Evolutionary conservation across 1,140 invertebrate genomes (phyloP), one percentile per base, ranked within the genome.

Genomic region (Carposina sasakii): DNA sequence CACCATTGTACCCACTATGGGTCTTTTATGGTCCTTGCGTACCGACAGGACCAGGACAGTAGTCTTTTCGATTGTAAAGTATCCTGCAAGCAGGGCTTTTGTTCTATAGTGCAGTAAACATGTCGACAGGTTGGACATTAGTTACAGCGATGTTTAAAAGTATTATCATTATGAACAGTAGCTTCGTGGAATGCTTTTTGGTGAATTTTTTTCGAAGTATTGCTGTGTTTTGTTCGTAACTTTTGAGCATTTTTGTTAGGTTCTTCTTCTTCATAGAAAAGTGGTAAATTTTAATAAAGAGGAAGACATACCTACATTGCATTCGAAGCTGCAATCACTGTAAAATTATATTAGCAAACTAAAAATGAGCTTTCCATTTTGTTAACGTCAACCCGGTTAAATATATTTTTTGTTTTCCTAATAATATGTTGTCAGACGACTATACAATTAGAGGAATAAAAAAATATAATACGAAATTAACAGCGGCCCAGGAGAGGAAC

Each of bases 81-180:
- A 28, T 45, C 21, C 24, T 17, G 20, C 49, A 13, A 24, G 34
- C 34, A 15, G 21, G 3, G 37, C 39, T 63, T 60, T 82, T 79
- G 75, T 79, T 77, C 71, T 76, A 70, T 48, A 12, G 40, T 48
- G 64, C 74, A 63, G 60, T 75, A 79, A 82, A 79, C 60, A 73
- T 81, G 78, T 81, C 76, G 71, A 78, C 78, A 82, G 75, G 78
- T 82, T 76, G 54, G n/a, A n/a, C n/a, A n/a, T n/a, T n/a, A n/a
- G n/a, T n/a, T n/a, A n/a, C n/a, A n/a, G n/a, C n/a, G n/a, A n/a
- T n/a, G n/a, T n/a, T n/a, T 52, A 42, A 34, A 49, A 60, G 59
- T 63, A 58, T 53, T 66, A 55, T 51, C 24, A 33, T 40, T 34
- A 33, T 24, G 24, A 43, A 52, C 47, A 49, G 52, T 58, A 62